Conservation (phyloP, 2,888 invertebrate species). For the Perizoma affinitatum region DNA sequence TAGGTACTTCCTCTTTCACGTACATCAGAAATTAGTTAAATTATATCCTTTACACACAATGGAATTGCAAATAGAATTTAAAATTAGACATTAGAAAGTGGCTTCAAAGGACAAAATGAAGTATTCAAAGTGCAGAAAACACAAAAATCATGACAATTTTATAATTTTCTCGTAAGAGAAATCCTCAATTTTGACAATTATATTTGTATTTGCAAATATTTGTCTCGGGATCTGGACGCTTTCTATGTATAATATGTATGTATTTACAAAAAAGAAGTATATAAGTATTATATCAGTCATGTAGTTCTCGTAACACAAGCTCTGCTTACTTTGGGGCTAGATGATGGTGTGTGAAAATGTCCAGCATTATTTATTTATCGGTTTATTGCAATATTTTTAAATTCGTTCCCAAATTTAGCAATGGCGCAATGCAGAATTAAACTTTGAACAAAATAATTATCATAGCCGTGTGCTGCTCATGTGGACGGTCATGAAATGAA, state of each 20-base stretch:
- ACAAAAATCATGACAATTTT: conserved; percentile 35
- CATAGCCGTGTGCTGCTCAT: conserved; percentile 43
- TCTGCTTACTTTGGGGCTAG: too few relatives aligned
- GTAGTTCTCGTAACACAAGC: too few relatives aligned
- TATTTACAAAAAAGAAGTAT: too few relatives aligned
- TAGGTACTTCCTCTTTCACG: conserved; percentile 57
- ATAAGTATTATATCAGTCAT: too few relatives aligned
- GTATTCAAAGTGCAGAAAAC: conserved; percentile 47
- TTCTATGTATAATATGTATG: too few relatives aligned
- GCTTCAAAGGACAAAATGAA: conserved; percentile 55
- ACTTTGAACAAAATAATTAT: conserved; percentile 60
- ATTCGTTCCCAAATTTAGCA: conserved; percentile 53
- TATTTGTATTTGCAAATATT: too few relatives aligned
- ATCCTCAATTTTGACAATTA: conserved; percentile 45
- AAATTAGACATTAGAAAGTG: conserved; percentile 65
- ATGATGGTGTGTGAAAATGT: too few relatives aligned
- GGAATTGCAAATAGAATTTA: conserved; percentile 70
- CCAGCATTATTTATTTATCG: too few relatives aligned
- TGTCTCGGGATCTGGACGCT: too few relatives aligned
- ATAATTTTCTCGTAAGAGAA: conserved; percentile 40
- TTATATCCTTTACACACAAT: conserved; percentile 68
- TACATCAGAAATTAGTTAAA: conserved; percentile 76
- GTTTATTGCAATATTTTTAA: conserved; percentile 53
- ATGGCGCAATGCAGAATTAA: conserved; percentile 68
- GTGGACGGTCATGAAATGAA: conserved; percentile 50